These are phyloP conservation scores for Mola mola DNA, from an alignment of 2,113 vertebrate species.

Conservation along the genomic window DNA sequence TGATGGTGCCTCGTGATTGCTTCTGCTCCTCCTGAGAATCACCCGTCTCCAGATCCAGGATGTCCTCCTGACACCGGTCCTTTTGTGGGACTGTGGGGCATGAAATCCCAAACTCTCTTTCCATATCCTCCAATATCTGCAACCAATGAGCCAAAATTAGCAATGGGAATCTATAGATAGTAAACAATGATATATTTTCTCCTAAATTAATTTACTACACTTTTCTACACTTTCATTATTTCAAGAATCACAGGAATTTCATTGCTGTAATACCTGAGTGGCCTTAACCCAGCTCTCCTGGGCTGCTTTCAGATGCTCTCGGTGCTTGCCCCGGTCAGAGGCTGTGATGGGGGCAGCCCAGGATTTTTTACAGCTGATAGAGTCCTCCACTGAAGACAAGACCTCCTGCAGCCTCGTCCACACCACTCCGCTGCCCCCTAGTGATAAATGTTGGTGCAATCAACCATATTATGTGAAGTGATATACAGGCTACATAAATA, in stretches of 20 bases:
- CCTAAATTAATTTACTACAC: too few species aligned
- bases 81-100: constrained; percentile 55
- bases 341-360: constrained; percentile 62
- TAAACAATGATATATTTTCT: too few species aligned
- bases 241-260: background rate
- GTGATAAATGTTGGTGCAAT: constrained; percentile 8
- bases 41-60: constrained; percentile 49
- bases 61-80: constrained; percentile 65
- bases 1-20: constrained; percentile 54
- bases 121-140: constrained; percentile 85
- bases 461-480: background rate
- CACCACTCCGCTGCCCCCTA: constrained; percentile 63
- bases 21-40: constrained; percentile 81
- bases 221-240: too few species aligned
- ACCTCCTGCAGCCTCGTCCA: constrained; percentile 84
- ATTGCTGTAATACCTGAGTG: constrained; percentile 70
- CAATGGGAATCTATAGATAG: too few species aligned
- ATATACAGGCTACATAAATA: background rate
- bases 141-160: constrained; percentile 4
- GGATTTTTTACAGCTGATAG: constrained; percentile 79
- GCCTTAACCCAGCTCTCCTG: constrained; percentile 70
- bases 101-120: constrained; percentile 73
- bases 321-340: constrained; percentile 43
- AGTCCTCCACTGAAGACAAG: constrained; percentile 86
- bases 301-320: constrained; percentile 68